phyloP scores from a whole-genome alignment of 1,140 invertebrate species.

The Lepidotrigona ventralis region DNA sequence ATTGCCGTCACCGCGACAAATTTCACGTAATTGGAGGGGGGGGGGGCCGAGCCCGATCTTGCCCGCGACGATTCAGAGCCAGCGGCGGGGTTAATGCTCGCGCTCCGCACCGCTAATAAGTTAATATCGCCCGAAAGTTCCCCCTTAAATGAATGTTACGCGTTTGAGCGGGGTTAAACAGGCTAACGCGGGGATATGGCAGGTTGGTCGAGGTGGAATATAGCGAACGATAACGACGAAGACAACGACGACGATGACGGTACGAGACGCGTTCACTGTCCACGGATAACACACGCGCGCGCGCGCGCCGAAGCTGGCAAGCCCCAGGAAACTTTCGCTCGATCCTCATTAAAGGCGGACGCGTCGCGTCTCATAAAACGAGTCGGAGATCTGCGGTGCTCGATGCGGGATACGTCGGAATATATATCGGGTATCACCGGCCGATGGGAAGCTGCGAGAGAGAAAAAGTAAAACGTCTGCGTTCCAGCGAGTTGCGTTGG shows the following conservation, averaged over 20 bases:
- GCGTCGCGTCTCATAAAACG: constrained; percentile 43
- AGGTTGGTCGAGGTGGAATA: constrained; percentile 16
- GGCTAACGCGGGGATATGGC: constrained; percentile 19
- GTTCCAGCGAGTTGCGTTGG: neutral
- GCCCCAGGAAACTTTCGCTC: constrained; percentile 51
- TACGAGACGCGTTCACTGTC: constrained; percentile 4
- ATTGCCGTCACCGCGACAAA: constrained; percentile 11
- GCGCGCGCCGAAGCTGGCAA: constrained; percentile 23
- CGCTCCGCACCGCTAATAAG: constrained; percentile 69
- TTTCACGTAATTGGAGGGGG: constrained; percentile 46
- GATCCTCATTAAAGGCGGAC: constrained; percentile 53
- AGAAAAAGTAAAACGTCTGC: constrained; percentile 28
- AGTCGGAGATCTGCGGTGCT: neutral
- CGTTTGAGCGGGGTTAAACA: constrained; percentile 18
- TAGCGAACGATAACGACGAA: neutral
- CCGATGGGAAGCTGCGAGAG: neutral
- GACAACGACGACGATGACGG: neutral
- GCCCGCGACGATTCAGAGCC: constrained; percentile 30
- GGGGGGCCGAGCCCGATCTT: constrained; percentile 30
- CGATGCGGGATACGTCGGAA: constrained; percentile 23
- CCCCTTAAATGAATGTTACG: constrained; percentile 61
- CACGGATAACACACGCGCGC: neutral
- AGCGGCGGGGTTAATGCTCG: constrained; percentile 55
- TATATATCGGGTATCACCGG: constrained; percentile 39
- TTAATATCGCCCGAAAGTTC: constrained; percentile 60